These are phyloP conservation scores for Fissipunctia ypsillon DNA, from an alignment of 2,888 invertebrate species.

Conservation along the genomic window DNA sequence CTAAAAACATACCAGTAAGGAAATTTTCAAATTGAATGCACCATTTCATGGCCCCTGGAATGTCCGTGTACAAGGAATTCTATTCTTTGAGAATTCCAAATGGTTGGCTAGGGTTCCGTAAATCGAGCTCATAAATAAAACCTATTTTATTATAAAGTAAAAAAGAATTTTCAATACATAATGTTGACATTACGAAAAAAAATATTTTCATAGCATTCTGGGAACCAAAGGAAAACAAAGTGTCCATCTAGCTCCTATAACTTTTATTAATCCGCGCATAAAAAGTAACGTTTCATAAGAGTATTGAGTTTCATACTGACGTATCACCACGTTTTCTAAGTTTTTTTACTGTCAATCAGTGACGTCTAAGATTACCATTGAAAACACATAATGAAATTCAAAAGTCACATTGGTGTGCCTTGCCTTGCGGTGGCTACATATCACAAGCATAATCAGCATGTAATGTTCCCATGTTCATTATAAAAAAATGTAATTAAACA, in stretches of 20 bases:
- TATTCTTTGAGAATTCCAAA: constrained; percentile 69
- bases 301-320: not conserved
- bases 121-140: constrained; percentile 55
- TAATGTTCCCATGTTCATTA: not conserved
- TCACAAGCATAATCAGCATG: too few species aligned
- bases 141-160: constrained; percentile 8
- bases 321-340: not conserved
- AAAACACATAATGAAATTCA: not conserved
- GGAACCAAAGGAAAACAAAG: not conserved
- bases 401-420: not conserved
- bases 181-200: not conserved
- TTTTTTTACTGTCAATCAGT: not conserved
- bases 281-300: not conserved
- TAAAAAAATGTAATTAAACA: not conserved
- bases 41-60: constrained; percentile 69
- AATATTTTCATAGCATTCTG: not conserved
- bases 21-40: constrained; percentile 72
- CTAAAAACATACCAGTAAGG: constrained; percentile 63
- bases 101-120: constrained; percentile 64
- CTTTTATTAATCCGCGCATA: constrained; percentile 6
- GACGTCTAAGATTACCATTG: not conserved
- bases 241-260: not conserved
- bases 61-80: constrained; percentile 68
- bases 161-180: not conserved
- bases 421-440: not conserved